Percentiles rank a stretch among this genome's conserved stretches.
phyloP scores from a whole-genome alignment of 2,888 invertebrate species.

The Eucera pruinosa region DNA sequence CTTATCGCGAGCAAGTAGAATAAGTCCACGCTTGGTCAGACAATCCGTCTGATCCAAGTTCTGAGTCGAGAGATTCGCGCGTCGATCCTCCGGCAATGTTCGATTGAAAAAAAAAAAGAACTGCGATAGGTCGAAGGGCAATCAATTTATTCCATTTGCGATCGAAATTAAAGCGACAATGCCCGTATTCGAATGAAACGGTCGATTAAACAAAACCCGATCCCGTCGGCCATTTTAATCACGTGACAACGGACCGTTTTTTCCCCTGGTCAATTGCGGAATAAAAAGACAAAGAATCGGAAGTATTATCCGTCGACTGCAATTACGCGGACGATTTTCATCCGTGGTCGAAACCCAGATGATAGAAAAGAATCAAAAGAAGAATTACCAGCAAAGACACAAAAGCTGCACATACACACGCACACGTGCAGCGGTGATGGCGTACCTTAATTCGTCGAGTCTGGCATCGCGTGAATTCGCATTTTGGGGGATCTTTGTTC shows the following conservation, averaged over 20 bases:
- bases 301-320: background rate
- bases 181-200: background rate
- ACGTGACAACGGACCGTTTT: slow-evolving; percentile 3
- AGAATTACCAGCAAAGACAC: slow-evolving; percentile 18
- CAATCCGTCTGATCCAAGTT: background rate
- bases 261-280: slow-evolving; percentile 6
- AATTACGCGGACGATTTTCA: slow-evolving; percentile 18
- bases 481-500: slow-evolving; percentile 23
- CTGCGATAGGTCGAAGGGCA: background rate
- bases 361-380: background rate
- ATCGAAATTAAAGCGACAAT: background rate
- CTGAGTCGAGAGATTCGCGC: background rate
- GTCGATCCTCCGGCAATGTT: no score
- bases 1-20: background rate
- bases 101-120: background rate
- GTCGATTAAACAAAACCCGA: slow-evolving; percentile 3
- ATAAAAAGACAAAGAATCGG: background rate
- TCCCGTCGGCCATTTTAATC: slow-evolving; percentile 11
- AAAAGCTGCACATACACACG: slow-evolving; percentile 12
- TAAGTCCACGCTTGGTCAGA: background rate
- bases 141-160: background rate
- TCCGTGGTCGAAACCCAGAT: background rate
- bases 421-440: slow-evolving; percentile 26
- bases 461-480: slow-evolving; percentile 40
- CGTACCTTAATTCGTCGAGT: slow-evolving; percentile 34